Evolutionary conservation across 2,888 invertebrate genomes (phyloP), one percentile per base, ranked within the genome.

Genomic region (Mesorhabditis belari): DNA sequence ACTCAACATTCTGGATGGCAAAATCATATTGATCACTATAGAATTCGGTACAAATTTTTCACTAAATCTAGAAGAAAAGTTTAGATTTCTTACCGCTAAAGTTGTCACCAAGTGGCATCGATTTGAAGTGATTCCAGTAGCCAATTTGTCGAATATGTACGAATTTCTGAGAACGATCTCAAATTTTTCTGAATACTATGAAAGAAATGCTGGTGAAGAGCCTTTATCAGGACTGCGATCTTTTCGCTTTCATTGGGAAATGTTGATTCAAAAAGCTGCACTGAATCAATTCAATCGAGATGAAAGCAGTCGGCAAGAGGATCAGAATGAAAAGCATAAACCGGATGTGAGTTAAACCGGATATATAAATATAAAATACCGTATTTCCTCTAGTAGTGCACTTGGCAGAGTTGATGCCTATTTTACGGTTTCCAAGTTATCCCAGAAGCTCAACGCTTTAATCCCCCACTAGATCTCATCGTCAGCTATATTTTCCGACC

Each of bases 1-100:
- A 90, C 90, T 77, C 88, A 89, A 74, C 90, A 89, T 80, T 87
- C 88, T 56, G 90, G 90, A 21, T 90, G 89, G 88, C 88, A 88
- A 84, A 86, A 87, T 74, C 87, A 88, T 75, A 82, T 90, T 73
- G 89, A 89, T 82, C 89, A 89, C 77, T 84, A 88, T 76, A 84
- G 88, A 62, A 87, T 88, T 0, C 61, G 59, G 69, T 69, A n/a
- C 53, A 35, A 60, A 23, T 44, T 50, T 26, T 53, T 26, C 28
- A 24, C 23, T 57, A n/a, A 29, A 28, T 57, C 17, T 17, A 49
- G 29, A 44, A 23, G 19, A 51, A 9, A 27, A 25, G 55, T 49
- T 83, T 35, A 35, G 44, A n/a, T 35, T 35, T 35, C n/a, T 35
- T 17, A 35, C 44, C 44, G 44, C 44, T 17, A 35, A 35, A 35